A percentile compares a stretch with the other conserved stretches of the same genome.
phyloP scores from a whole-genome alignment of 2,113 vertebrate genomes.

The Pseudorectes ferrugineus region DNA sequence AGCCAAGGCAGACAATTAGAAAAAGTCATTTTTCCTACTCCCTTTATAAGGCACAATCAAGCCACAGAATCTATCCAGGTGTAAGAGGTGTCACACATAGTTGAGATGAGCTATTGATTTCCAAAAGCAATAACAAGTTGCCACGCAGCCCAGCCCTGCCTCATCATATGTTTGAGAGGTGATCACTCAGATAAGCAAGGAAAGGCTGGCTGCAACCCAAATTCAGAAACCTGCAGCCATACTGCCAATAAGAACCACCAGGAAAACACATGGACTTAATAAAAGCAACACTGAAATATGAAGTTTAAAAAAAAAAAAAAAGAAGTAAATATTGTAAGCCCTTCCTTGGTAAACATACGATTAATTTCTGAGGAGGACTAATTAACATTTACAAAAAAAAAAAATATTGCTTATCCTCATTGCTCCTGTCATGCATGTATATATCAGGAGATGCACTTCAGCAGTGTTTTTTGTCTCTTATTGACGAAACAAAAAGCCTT shows the following conservation, averaged over 20 bases:
- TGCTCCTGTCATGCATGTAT: background rate
- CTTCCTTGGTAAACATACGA: background rate
- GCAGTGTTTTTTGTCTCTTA: background rate
- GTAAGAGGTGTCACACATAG: background rate
- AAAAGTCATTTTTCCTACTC: background rate
- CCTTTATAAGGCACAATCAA: background rate
- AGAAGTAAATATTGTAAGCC: background rate
- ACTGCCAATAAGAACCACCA: background rate
- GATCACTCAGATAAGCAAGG: background rate
- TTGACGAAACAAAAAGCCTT: constrained; percentile 1
- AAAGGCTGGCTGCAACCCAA: background rate
- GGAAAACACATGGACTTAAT: background rate
- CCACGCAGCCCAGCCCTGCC: background rate
- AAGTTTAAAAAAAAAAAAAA: background rate
- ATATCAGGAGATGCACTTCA: background rate
- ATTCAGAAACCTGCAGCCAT: background rate
- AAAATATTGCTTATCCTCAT: background rate
- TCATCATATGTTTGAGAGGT: background rate
- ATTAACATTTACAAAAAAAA: background rate
- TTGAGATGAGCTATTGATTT: constrained; percentile 37
- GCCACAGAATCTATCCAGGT: background rate
- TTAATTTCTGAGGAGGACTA: background rate
- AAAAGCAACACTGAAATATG: background rate
- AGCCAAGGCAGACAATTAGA: background rate
- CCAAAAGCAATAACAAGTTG: constrained; percentile 14